Percentiles rank a stretch among this genome's conserved stretches.
Evolutionary conservation across 1,140 invertebrate species (phyloP).

Genomic region (Zaprionus kolodkinae): DNA sequence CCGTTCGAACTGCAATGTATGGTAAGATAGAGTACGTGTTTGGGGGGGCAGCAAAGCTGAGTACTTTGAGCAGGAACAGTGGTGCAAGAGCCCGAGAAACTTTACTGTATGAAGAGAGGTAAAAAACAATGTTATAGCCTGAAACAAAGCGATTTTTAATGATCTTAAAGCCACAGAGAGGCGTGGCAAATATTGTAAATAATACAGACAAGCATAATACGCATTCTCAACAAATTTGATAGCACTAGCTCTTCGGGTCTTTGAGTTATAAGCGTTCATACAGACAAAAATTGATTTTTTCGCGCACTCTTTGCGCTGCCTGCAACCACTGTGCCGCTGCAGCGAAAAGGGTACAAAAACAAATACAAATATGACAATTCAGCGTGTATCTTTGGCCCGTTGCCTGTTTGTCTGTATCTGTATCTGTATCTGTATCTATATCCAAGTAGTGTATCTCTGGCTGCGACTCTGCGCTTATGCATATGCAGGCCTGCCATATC

Average conservation of each 20-base stretch:
- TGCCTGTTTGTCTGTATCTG: slow-evolving; percentile 44
- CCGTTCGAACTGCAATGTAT: background rate
- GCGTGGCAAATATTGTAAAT: too few species aligned
- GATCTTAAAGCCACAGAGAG: too few species aligned
- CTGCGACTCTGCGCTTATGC: slow-evolving; percentile 19
- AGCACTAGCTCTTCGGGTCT: background rate
- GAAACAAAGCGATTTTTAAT: background rate
- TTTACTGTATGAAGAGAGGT: background rate
- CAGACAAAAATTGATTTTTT: background rate
- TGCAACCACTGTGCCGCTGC: slow-evolving; percentile 25
- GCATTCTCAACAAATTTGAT: background rate
- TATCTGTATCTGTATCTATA: slow-evolving; percentile 39
- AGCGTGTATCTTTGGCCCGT: slow-evolving; percentile 55
- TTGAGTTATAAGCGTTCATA: background rate
- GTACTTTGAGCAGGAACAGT: background rate
- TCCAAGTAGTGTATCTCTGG: slow-evolving; percentile 1
- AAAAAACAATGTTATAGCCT: too few species aligned
- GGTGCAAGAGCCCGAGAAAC: background rate
- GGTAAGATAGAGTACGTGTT: too few species aligned
- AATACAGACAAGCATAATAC: too few species aligned
- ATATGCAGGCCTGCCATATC: slow-evolving; percentile 49
- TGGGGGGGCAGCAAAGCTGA: background rate
- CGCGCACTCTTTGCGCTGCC: background rate
- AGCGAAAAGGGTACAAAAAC: slow-evolving; percentile 49
- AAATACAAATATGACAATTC: slow-evolving; percentile 56